Conservation (phyloP, 2,797 vertebrate species). For the Enteromius thamalakanensis region DNA sequence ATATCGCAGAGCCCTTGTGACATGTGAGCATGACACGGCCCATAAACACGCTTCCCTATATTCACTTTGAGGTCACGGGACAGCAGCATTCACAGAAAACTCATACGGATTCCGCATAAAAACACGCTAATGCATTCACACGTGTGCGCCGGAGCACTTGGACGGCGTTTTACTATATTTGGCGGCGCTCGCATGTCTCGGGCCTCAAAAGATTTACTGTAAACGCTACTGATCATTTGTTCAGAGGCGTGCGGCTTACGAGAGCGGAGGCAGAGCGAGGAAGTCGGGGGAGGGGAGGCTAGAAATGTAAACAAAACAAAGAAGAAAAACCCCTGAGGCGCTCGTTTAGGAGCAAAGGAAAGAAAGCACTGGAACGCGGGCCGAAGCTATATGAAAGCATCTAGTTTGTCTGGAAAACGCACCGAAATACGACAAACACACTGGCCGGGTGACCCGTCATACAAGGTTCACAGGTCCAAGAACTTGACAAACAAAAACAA, state of each 20-base stretch:
- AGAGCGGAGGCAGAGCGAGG: conserved; percentile 8
- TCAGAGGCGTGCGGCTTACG: conserved; percentile 15
- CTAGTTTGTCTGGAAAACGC: conserved; percentile 1
- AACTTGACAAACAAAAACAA: conserved; percentile 25
- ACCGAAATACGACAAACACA: conserved; percentile 7
- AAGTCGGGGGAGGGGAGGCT: conserved; percentile 12
- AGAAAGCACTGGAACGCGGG: neutral
- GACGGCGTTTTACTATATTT: conserved; percentile 76
- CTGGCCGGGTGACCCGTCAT: conserved; percentile 3
- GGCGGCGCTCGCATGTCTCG: conserved; percentile 67
- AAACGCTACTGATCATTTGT: conserved; percentile 62
- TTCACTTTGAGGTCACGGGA: conserved; percentile 41
- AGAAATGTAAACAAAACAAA: conserved; percentile 35
- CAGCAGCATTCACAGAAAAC: neutral
- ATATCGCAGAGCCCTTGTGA: neutral
- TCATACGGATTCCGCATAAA: conserved; percentile 21
- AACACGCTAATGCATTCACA: conserved; percentile 40
- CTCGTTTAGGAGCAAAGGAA: neutral
- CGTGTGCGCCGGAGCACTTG: conserved; percentile 53
- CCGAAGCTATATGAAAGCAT: neutral
- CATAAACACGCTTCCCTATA: conserved; percentile 1
- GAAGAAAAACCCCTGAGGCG: conserved; percentile 9
- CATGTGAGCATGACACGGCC: neutral
- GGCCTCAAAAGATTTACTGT: conserved; percentile 75
- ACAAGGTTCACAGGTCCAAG: conserved; percentile 17